These are phyloP conservation scores for Myanophis thanlyinensis DNA, from an alignment of 2,113 vertebrate species.

Conservation along the genomic window DNA sequence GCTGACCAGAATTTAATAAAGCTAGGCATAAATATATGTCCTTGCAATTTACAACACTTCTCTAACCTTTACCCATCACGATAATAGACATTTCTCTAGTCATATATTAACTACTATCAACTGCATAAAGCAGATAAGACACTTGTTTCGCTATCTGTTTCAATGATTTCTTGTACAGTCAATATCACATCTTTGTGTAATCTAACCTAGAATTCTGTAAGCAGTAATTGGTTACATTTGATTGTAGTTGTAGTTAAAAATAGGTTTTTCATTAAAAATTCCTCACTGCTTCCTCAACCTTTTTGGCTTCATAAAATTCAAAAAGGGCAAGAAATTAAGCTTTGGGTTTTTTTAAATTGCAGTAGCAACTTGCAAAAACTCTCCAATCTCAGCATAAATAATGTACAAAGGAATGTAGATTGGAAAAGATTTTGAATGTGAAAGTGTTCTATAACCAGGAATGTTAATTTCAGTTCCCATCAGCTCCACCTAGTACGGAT, in stretches of 20 bases:
- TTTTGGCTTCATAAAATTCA: neutral
- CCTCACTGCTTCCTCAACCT: neutral
- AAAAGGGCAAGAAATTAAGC: neutral
- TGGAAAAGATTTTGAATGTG: neutral
- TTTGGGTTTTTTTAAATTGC: neutral
- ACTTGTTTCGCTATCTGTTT: constrained; percentile 5
- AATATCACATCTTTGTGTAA: neutral
- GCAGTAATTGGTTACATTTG: constrained; percentile 4
- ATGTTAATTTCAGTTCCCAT: neutral
- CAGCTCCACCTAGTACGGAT: neutral
- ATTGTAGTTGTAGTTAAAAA: neutral
- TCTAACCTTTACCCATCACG: neutral
- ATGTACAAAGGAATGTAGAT: neutral
- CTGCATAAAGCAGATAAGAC: constrained; percentile 10
- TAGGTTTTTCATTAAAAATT: neutral
- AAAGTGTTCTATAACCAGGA: neutral
- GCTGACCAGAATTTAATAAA: no score
- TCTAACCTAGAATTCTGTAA: neutral
- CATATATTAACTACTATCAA: constrained; percentile 10
- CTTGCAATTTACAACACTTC: neutral
- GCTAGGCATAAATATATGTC: neutral
- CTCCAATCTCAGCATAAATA: neutral
- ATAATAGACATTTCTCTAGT: constrained; percentile 4
- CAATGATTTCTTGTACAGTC: constrained; percentile 4
- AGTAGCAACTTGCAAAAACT: neutral